Evolutionary conservation across 2,888 invertebrate species (phyloP), one percentile per base, ranked within the genome.

Genomic region (Pristionchus entomophagus): DNA sequence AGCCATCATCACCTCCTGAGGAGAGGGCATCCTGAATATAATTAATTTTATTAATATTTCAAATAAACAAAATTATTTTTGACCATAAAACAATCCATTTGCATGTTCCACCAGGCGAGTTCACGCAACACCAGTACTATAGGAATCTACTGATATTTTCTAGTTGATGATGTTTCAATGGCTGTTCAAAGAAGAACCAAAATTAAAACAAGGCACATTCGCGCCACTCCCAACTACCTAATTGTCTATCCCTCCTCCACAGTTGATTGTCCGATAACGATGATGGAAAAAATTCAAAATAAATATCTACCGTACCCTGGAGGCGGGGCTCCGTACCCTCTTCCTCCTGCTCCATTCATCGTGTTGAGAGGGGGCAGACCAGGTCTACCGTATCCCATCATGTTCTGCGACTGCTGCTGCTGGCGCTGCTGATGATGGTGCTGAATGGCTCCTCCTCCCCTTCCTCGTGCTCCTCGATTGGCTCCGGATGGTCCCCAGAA

Each of bases 311-410:
- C 4, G 12, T 73, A 73, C 73, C 73, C 41, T 3, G 38, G 8
- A 6, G 73, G 73, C 3, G 73, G 73, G 10, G 73, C 73, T 73
- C 73, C 73, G 73, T 73, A 73, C 41, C 41, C 41, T 65, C 65
- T 65, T 65, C 65, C 62, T 62, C 62, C 65, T 45, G 41, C 14
- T 73, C 73, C 73, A 73, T 45, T 73, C 73, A 65, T 65, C 65
- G 41, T 41, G 12, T 41, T 26, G n/a, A 73, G 10, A 8, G 73
- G 26, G 8, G 73, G 73, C 73, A 73, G 73, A n/a, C 73, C 41
- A 1, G 73, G 73, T 73, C 73, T 41, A 73, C 73, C 73, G 73
- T 73, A 73, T 73, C 73, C 73, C 35, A n/a, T 26, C 73, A 41
- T 45, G 17, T 19, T 22, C 35, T 12, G 38, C 41, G 41, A n/a